A percentile compares a stretch with the other conserved stretches of the same genome.
Conservation (phyloP, 2,888 invertebrate species). For the Drosophila barbarae region DNA sequence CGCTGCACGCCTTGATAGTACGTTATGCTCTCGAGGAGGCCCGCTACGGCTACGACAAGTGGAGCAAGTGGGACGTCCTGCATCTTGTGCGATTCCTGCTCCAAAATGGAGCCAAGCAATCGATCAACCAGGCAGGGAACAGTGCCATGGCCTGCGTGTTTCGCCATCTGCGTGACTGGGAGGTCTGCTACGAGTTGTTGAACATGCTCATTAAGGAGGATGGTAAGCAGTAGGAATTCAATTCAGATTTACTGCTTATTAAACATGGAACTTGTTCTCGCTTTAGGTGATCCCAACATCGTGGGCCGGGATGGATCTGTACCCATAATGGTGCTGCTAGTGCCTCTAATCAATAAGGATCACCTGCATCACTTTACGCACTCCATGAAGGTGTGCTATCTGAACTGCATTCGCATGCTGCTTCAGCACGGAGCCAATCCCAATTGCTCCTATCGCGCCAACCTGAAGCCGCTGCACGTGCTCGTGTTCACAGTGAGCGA, state of each 20-base stretch:
- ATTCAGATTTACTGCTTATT: not conserved
- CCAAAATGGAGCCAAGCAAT: conserved; percentile 84
- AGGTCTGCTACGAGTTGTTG: conserved; percentile 81
- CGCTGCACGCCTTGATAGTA: conserved; percentile 84
- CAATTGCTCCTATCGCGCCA: conserved; percentile 85
- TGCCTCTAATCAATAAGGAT: conserved; percentile 87
- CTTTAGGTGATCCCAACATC: conserved; percentile 84
- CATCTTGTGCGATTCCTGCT: conserved; percentile 84
- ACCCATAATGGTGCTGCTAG: conserved; percentile 87
- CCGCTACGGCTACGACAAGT: conserved; percentile 84
- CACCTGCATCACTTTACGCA: conserved; percentile 86
- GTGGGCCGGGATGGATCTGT: conserved; percentile 87
- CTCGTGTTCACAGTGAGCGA: conserved; percentile 86
- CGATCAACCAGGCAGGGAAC: conserved; percentile 86
- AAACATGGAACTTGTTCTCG: not conserved
- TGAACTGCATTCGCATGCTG: conserved; percentile 85
- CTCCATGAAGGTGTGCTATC: conserved; percentile 87
- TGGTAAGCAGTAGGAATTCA: conserved; percentile 48
- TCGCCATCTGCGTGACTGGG: conserved; percentile 86
- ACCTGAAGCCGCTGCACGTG: conserved; percentile 85
- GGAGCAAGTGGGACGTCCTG: conserved; percentile 88
- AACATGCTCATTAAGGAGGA: conserved; percentile 80
- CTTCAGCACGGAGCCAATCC: conserved; percentile 87
- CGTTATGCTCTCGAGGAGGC: conserved; percentile 86
- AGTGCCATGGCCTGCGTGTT: conserved; percentile 86